Conservation (phyloP, 2,797 vertebrate species). For the Pseudochaenichthys georgianus region DNA sequence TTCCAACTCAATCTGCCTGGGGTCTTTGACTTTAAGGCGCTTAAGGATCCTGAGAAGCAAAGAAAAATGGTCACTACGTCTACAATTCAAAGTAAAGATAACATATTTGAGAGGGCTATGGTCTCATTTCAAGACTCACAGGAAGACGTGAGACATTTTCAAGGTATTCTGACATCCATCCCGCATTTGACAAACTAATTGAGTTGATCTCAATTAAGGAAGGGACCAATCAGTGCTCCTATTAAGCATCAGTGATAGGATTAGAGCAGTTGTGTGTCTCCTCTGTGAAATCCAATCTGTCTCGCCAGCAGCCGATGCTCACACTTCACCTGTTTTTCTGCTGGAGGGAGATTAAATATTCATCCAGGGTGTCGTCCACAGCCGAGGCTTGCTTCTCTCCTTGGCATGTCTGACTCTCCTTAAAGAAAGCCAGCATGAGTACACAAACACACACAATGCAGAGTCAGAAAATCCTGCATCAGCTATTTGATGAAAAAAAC, state of each 20-base stretch:
- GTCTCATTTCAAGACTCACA: neutral
- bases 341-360: slow-evolving; percentile 96
- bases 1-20: slow-evolving; percentile 88
- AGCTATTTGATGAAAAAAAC: slow-evolving; percentile 30
- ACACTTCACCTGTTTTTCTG: slow-evolving; percentile 95
- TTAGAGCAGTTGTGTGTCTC: slow-evolving; percentile 28
- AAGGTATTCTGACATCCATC: neutral
- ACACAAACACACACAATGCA: slow-evolving; percentile 39
- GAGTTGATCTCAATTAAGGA: slow-evolving; percentile 16
- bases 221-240: slow-evolving; percentile 54
- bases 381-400: slow-evolving; percentile 84
- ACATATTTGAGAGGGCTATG: neutral
- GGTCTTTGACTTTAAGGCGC: slow-evolving; percentile 87
- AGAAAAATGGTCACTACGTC: slow-evolving; percentile 29
- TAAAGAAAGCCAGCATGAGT: slow-evolving; percentile 52
- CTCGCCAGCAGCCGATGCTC: slow-evolving; percentile 53
- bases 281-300: slow-evolving; percentile 62
- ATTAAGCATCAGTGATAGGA: slow-evolving; percentile 38
- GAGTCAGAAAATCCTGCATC: slow-evolving; percentile 42
- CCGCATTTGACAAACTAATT: slow-evolving; percentile 4
- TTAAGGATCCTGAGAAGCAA: slow-evolving; percentile 85
- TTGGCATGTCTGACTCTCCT: slow-evolving; percentile 77
- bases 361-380: slow-evolving; percentile 92
- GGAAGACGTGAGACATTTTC: neutral
- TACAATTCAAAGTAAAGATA: neutral